These are phyloP conservation scores for Nyctalus aviator DNA, from an alignment of 2,797 vertebrate species.

Conservation along the genomic window DNA sequence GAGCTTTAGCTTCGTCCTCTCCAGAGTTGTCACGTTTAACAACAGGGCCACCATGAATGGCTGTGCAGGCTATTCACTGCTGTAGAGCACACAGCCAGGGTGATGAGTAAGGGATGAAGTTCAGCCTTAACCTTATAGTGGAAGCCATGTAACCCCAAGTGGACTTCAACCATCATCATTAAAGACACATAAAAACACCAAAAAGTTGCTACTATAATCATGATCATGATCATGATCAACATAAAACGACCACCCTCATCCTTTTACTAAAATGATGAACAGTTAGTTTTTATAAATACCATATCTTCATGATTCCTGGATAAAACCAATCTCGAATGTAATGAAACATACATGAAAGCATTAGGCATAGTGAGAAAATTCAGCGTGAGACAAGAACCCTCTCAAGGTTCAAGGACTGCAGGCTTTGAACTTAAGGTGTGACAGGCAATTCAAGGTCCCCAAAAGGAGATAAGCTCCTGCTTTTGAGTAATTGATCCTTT, in stretches of 20 bases:
- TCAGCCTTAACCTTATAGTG: background rate
- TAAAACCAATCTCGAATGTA: slow-evolving; percentile 2
- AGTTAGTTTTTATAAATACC: background rate
- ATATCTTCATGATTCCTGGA: background rate
- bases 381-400: background rate
- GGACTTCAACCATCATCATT: background rate
- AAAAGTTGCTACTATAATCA: background rate
- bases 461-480: background rate
- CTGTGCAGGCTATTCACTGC: background rate
- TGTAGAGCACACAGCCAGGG: background rate
- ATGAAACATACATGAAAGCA: background rate
- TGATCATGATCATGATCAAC: background rate
- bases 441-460: background rate
- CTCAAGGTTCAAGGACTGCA: background rate
- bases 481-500: background rate
- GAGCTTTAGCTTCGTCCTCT: background rate
- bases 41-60: background rate
- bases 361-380: slow-evolving; percentile 2
- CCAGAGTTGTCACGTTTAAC: background rate
- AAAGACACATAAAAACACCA: background rate
- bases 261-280: background rate
- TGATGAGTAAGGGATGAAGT: background rate
- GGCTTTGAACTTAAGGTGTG: background rate
- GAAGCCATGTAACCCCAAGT: background rate
- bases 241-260: background rate